phyloP scores from a whole-genome alignment of 1,140 invertebrate species.

The Musca vetustissima region DNA sequence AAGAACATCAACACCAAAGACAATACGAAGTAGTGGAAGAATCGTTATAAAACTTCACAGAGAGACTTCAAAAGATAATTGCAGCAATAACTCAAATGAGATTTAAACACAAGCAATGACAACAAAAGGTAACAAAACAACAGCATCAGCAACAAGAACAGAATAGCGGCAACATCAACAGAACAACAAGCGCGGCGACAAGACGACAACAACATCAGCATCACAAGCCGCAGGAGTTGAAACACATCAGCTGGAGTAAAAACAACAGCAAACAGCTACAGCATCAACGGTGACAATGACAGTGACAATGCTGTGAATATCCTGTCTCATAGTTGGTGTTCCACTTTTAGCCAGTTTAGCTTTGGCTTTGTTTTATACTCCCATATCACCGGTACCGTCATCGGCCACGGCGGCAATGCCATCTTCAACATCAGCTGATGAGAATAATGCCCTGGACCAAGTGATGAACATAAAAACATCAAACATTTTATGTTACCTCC shows the following conservation, averaged over 20 bases:
- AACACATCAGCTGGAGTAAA: constrained; percentile 5
- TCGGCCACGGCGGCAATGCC: constrained; percentile 41
- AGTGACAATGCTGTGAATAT: not conserved
- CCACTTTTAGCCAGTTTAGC: too few relatives aligned
- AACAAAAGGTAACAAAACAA: constrained; percentile 22
- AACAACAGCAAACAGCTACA: not conserved
- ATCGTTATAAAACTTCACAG: not conserved
- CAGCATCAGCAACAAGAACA: constrained; percentile 11
- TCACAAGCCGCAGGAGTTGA: too few relatives aligned
- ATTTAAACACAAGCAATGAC: constrained; percentile 40
- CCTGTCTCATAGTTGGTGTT: not conserved
- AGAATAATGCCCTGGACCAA: constrained; percentile 43
- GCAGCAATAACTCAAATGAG: constrained; percentile 56
- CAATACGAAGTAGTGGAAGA: not conserved
- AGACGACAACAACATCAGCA: not conserved
- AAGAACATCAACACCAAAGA: too few relatives aligned
- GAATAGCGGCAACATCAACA: not conserved
- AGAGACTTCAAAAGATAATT: constrained; percentile 47
- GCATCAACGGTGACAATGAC: constrained; percentile 2
- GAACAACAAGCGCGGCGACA: constrained; percentile 10
- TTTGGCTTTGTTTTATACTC: not conserved
- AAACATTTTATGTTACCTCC: constrained; percentile 1
- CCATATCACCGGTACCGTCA: constrained; percentile 31
- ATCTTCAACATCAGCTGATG: constrained; percentile 44
- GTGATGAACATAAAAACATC: constrained; percentile 39